Base-by-base conservation (phyloP, 2,797 vertebrate species). In the Phalloptychus januarius region DNA sequence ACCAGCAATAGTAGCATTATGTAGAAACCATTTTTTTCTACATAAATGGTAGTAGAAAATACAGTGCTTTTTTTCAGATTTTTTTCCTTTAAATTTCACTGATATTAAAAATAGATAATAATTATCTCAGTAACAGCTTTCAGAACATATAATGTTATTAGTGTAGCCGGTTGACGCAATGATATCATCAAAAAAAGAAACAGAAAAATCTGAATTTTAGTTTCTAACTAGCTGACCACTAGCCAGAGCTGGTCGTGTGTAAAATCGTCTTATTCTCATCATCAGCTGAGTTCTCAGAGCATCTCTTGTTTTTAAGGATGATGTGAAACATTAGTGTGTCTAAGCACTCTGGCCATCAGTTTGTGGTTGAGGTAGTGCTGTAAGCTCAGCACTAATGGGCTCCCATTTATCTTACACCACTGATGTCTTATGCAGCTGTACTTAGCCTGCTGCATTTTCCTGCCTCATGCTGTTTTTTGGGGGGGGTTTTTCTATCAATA, bases 291-390 rank as follows among this genome's bases (percentile, higher is more conserved):
- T 40, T 67, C 65, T 67, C 16, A 33, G 61, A 23, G 18, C 18
- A 65, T 65, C 33, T 38, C 61, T 36, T 20, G 65, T 67, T 67
- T 40, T 67, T 42, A 40, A 67, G 40, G 65, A 67, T 42, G 20
- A 67, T 40, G 65, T 67, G 38, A 67, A 67, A 25, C 38, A 40
- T 67, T 67, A 67, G 38, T 40, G 20, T 38, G 20, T 42, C 65
- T 42, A 67, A 67, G 65, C 65, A 67, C 65, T 42, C 38, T 67
- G 65, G 65, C 65, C 36, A 67, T 42, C 65, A 67, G 65, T 67
- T 67, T 67, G 65, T 67, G 65, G 65, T 67, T 67, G 38, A 67
- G 23, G 65, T 67, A 67, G 65, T 67, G 65, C 65, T 67, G 65
- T 69, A 69, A 69, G 65, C 38, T 69, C 65, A 69, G 38, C 65